Evolutionary conservation across 2,113 vertebrate genomes (phyloP).

Genomic region (Megaptera novaeangliae): DNA sequence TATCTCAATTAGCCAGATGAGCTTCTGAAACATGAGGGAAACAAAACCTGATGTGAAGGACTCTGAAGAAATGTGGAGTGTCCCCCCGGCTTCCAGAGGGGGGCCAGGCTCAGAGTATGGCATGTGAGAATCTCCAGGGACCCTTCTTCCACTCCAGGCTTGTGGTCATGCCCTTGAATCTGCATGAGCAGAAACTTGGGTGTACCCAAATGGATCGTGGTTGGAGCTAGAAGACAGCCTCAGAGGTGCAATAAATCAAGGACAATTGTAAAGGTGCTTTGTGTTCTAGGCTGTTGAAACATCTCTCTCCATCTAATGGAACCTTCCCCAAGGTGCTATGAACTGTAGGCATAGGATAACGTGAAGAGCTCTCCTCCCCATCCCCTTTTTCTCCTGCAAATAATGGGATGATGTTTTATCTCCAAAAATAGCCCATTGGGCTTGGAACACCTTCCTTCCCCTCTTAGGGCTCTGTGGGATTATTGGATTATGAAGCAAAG

Average conservation of each 20-base stretch:
- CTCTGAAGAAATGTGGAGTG: background rate
- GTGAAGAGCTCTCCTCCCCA: background rate
- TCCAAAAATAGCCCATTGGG: slow-evolving; percentile 32
- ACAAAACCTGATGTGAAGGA: background rate
- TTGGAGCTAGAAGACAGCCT: background rate
- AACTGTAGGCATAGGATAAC: background rate
- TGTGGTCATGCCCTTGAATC: background rate
- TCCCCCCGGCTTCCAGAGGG: background rate
- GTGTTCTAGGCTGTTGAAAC: slow-evolving; percentile 23
- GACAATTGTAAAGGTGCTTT: slow-evolving; percentile 44
- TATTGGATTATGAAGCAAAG: slow-evolving; percentile 36
- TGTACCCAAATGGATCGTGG: background rate
- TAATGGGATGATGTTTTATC: slow-evolving; percentile 36
- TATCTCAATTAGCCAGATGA: too few species aligned
- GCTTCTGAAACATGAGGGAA: background rate
- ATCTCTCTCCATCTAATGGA: background rate
- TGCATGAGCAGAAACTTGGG: slow-evolving; percentile 41
- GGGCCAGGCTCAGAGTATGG: background rate
- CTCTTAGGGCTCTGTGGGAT: background rate
- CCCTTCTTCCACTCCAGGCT: background rate
- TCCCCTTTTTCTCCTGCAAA: background rate
- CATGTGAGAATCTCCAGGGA: background rate
- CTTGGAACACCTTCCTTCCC: slow-evolving; percentile 22
- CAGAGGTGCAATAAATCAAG: background rate
- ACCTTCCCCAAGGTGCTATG: slow-evolving; percentile 7